Base-by-base conservation (phyloP, 2,888 invertebrate genomes). In the Argyresthia albistria region DNA sequence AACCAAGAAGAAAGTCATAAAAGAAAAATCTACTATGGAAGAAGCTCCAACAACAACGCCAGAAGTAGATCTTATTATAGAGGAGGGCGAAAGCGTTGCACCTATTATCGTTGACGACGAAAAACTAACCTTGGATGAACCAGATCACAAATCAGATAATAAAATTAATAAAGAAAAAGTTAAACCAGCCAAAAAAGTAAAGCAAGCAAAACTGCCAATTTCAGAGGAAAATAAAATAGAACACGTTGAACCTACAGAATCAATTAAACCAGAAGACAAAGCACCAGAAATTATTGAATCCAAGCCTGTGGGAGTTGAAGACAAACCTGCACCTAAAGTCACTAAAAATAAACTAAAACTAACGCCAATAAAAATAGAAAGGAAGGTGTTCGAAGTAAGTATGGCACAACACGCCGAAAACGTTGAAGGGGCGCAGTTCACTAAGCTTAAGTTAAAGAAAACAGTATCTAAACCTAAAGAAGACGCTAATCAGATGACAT, bases 371-470 rank as follows among this genome's bases (percentile, higher is more conserved):
- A 90, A 88, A 67, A 91, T 93, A 58, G 91, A 92, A 71, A 81
- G 89, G 59, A 89, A 90, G 61, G 89, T 90, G 65, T 75, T 91
- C 4, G 89, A 91, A 66, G 80, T 92, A 1, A 89, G 89, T 54
- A 90, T 91, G 73, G 64, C 91, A 11, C 90, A 93, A 71, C 90
- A 92, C 50, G 88, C 88, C 35, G 91, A 92, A 65, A 90, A 88
- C 49, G 65, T 87, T 46, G 88, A 90, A 62, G 83, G 89, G 12
- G 90, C 93, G 1, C 90, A 91, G 61, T 91, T 93, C 58, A 90
- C 90, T 50, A 89, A 92, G 66, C 82, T 93, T 0, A 93, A 94
- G 76, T 77, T 95, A 46, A 93, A 90, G 68, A 93, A 93, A 74
- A 76, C 89, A 4, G 62, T 82, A 1, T 63, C 77, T 0, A 82